Conservation (phyloP, 1,140 invertebrate species). For the Zaprionus capensis region DNA sequence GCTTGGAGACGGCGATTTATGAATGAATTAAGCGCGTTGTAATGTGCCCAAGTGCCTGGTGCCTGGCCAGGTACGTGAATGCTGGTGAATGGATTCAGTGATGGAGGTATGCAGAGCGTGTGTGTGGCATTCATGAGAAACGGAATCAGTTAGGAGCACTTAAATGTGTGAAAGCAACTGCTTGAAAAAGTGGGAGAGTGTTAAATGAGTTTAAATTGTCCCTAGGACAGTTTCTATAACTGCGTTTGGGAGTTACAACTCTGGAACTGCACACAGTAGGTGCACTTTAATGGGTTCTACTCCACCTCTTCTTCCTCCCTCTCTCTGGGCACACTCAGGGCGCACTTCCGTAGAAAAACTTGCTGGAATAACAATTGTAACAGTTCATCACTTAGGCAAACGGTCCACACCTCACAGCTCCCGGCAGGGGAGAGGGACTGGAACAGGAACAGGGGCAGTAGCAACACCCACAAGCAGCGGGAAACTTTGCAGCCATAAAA, state of each 20-base stretch:
- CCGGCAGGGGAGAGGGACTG: background rate
- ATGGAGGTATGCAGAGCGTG: background rate
- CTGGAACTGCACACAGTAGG: background rate
- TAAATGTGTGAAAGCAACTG: background rate
- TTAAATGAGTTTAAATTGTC: background rate
- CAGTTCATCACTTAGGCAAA: slow-evolving; percentile 58
- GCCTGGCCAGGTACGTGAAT: slow-evolving; percentile 17
- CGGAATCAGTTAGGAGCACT: background rate
- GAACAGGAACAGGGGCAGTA: background rate
- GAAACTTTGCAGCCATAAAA: slow-evolving; percentile 55
- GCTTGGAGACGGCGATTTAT: slow-evolving; percentile 58
- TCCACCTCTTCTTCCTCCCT: background rate
- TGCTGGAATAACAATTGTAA: background rate
- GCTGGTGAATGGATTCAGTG: slow-evolving; percentile 17
- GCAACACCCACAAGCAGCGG: slow-evolving; percentile 61
- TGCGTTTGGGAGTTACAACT: background rate
- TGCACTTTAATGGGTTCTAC: slow-evolving; percentile 3
- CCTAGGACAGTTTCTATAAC: background rate
- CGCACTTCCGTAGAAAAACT: background rate
- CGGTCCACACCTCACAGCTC: slow-evolving; percentile 62
- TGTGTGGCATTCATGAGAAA: background rate
- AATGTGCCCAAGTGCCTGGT: background rate
- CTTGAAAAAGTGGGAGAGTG: background rate
- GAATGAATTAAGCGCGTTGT: slow-evolving; percentile 61
- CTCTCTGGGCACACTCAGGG: background rate